Evolutionary conservation across 2,113 vertebrate genomes (phyloP), one percentile per base, ranked within the genome.

Genomic region (Phycodurus eques): DNA sequence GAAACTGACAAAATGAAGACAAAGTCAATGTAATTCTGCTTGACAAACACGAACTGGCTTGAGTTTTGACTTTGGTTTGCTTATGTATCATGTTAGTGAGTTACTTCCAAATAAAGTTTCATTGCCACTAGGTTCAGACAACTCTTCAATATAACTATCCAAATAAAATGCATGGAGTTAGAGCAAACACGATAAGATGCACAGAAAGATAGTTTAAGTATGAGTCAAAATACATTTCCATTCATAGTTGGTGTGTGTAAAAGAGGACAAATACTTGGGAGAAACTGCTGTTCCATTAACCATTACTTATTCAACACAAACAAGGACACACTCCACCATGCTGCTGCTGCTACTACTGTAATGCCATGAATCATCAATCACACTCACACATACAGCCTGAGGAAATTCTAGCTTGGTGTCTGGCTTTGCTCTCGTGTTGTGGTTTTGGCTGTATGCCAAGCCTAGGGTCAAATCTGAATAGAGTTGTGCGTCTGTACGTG

Each of bases 361-460:
- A 87, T 77, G 87, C 83, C 85, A 84, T 89, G 87, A 91, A 87
- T 90, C 87, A 91, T 90, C 88, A 88, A 85, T 88, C 87, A 67
- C 77, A 67, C 74, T 70, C 82, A 70, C 81, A 72, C 83, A 71
- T 70, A 35, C 70, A 53, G 74, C 85, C 88, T 33, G 74, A 88
- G 85, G 88, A 89, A 90, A 89, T 31, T 74, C 81, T 84, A 88
- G 82, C 83, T 89, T 88, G 85, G 83, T 79, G 76, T 88, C 88
- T 90, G 85, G 83, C 74, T 44, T 70, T 84, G 87, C 88, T 83
- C 88, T 85, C 84, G 81, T 73, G n/a, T 86, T 89, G 88, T 80
- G 88, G 88, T 90, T 90, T 87, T 86, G 90, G 88, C 82, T 72
- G 49, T 9, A 22, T 15, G 86, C 90, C 90, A 90, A 77, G 82